Evolutionary conservation across 2,113 vertebrate genomes (phyloP).

Genomic region (Neodon shergylaensis): DNA sequence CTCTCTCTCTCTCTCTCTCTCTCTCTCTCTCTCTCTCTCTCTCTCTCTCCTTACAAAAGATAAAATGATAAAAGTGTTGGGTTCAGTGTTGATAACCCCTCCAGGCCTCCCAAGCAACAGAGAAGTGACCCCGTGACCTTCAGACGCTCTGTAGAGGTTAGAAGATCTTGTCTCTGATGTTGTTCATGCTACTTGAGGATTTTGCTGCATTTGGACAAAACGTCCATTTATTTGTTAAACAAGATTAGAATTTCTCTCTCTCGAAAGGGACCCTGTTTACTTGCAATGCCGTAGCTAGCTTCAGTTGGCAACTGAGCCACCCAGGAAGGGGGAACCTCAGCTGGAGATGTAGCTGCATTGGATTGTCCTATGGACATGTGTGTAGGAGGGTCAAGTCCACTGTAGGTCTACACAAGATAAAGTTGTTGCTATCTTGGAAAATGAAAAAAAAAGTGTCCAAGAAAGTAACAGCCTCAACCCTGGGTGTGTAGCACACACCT

Average conservation of each 20-base stretch:
- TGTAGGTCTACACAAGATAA: not conserved
- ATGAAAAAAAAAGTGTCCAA: not conserved
- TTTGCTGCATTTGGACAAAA: not conserved
- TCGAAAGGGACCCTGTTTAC: not conserved
- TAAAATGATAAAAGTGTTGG: not conserved
- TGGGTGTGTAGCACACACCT: no score
- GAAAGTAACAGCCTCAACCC: not conserved
- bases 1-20: no score
- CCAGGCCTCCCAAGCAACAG: not conserved
- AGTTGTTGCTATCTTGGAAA: not conserved
- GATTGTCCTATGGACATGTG: not conserved
- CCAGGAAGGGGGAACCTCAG: no score
- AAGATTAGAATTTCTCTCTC: not conserved
- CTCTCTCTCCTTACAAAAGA: not conserved
- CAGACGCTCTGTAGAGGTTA: not conserved
- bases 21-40: no score
- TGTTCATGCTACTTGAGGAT: not conserved
- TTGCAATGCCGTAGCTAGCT: not conserved
- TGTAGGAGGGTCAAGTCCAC: not conserved
- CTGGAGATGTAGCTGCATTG: not conserved
- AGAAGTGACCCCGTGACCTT: not conserved
- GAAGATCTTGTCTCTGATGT: not conserved
- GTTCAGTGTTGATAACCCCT: accelerated
- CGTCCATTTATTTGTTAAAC: not conserved
- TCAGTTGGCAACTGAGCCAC: no score